These are phyloP conservation scores for Zelleria hepariella DNA, from an alignment of 2,888 invertebrate genomes.

Conservation along the genomic window DNA sequence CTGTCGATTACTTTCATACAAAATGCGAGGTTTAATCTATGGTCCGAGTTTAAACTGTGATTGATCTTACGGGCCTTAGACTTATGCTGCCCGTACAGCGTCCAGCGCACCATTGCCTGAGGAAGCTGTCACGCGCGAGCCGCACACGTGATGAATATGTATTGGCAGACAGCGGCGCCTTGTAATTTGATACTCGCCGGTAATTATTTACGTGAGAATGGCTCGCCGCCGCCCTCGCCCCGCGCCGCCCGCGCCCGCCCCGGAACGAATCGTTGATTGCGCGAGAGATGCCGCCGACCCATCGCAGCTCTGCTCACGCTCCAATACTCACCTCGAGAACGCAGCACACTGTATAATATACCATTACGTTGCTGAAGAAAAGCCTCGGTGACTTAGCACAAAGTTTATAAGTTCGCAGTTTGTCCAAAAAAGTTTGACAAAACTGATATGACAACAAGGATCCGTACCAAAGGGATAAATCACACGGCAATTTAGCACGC, in stretches of 20 bases:
- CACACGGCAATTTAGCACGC: constrained; percentile 37
- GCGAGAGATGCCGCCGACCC: constrained; percentile 57
- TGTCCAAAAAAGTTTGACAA: background rate
- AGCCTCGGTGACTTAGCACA: background rate
- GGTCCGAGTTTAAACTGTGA: too few relatives aligned
- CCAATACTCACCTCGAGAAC: constrained; percentile 10
- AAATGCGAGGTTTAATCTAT: too few relatives aligned
- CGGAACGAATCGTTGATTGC: constrained; percentile 69
- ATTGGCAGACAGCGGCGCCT: constrained; percentile 66
- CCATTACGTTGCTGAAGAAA: background rate
- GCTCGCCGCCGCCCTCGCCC: constrained; percentile 30
- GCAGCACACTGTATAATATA: background rate
- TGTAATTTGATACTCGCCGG: constrained; percentile 68
- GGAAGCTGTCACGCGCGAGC: constrained; percentile 68
- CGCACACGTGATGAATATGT: constrained; percentile 67
- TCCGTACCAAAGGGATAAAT: constrained; percentile 21
- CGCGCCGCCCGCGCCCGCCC: constrained; percentile 20
- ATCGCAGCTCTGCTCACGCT: constrained; percentile 44
- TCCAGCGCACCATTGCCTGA: constrained; percentile 25
- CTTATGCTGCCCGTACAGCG: background rate
- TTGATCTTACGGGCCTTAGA: too few relatives aligned
- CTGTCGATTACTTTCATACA: too few relatives aligned
- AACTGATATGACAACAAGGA: background rate
- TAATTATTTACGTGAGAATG: constrained; percentile 72
- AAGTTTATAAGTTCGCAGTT: background rate